Evolutionary conservation across 2,888 invertebrate genomes (phyloP).

Genomic region (Latrodectus hesperus): DNA sequence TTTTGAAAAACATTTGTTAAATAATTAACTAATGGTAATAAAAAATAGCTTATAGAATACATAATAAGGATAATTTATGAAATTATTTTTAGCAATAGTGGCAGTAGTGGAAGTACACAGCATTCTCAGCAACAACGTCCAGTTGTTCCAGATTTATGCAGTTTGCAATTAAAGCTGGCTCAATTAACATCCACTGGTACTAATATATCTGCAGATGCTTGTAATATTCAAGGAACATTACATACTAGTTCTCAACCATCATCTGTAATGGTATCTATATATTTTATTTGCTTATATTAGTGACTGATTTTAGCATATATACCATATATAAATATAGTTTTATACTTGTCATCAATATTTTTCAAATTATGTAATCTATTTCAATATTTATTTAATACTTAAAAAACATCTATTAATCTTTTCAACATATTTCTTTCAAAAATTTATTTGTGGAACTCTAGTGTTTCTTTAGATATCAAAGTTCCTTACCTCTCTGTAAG

Average conservation of each 20-base stretch:
- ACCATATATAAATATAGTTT: not conserved
- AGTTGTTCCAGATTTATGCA: conserved; percentile 64
- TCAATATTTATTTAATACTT: too few species aligned
- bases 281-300: too few species aligned
- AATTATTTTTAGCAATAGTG: conserved; percentile 53
- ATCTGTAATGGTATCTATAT: conserved; percentile 7
- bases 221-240: conserved; percentile 10
- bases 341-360: not conserved
- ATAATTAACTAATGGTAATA: too few species aligned
- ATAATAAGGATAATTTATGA: too few species aligned
- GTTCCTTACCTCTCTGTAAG: too few species aligned
- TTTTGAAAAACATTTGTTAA: too few species aligned
- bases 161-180: conserved; percentile 65
- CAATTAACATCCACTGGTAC: conserved; percentile 62
- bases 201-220: conserved; percentile 41
- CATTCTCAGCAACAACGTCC: conserved; percentile 58
- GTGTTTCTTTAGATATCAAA: too few species aligned
- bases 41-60: too few species aligned
- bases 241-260: conserved; percentile 22
- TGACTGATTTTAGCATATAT: too few species aligned
- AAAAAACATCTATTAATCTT: too few species aligned
- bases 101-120: conserved; percentile 60
- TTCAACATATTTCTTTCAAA: too few species aligned
- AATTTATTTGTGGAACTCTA: too few species aligned
- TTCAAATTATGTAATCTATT: not conserved